These are phyloP conservation scores for Hermetia illucens DNA, from an alignment of 1,140 invertebrate genomes.

Conservation along the genomic window DNA sequence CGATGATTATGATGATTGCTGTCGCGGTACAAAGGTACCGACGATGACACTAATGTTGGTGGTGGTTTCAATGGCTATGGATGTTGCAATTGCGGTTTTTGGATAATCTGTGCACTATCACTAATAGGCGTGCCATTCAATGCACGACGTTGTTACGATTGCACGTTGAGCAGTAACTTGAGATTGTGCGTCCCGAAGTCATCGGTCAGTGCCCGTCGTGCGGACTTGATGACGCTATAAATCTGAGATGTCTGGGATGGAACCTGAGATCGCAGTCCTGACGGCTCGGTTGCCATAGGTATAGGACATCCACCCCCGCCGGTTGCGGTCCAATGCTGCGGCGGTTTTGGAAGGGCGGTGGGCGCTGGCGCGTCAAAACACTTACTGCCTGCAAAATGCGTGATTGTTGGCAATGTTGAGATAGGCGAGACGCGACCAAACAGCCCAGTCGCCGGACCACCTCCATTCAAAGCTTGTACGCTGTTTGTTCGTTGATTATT, in stretches of 20 bases:
- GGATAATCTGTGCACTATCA: too few species aligned
- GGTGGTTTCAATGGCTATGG: too few species aligned
- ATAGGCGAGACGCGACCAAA: slow-evolving; percentile 24
- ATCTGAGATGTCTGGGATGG: too few species aligned
- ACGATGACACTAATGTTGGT: too few species aligned
- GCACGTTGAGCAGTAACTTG: slow-evolving; percentile 36
- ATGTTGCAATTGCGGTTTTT: too few species aligned
- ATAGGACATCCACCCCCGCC: too few species aligned
- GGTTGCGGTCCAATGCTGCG: slow-evolving; percentile 37
- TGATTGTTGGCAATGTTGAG: slow-evolving; percentile 18
- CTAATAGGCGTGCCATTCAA: not conserved
- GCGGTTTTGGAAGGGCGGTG: slow-evolving; percentile 42
- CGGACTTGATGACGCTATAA: slow-evolving; percentile 16
- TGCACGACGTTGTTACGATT: slow-evolving; percentile 30
- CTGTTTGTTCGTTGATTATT: not conserved
- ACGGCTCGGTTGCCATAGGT: too few species aligned
- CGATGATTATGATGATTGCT: too few species aligned
- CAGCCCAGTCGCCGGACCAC: too few species aligned
- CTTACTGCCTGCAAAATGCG: slow-evolving; percentile 44
- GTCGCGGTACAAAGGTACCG: too few species aligned
- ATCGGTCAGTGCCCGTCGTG: slow-evolving; percentile 27
- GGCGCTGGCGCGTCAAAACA: slow-evolving; percentile 45
- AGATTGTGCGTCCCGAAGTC: slow-evolving; percentile 34
- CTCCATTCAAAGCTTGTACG: not conserved
- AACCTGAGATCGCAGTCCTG: too few species aligned